Evolutionary conservation across 2,888 invertebrate species (phyloP), one percentile per base, ranked within the genome.

Genomic region (Tuberolachnus salignus): DNA sequence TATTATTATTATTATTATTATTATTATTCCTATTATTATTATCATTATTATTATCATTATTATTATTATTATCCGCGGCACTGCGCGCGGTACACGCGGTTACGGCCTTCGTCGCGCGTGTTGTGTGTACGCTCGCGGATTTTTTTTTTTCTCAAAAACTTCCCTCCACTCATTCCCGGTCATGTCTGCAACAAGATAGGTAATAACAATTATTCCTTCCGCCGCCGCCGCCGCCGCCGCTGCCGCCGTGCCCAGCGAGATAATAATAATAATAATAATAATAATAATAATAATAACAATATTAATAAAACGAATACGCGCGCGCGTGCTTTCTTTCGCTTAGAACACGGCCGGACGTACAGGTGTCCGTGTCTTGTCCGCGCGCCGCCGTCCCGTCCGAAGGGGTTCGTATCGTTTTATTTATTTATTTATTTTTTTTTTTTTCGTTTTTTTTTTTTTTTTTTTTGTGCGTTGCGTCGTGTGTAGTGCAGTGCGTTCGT

Each of bases 51-150:
- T 34, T 64, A 64, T 34, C 42, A 42, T 63, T 63, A 42, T 57
- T 53, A 53, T 53, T 53, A 53, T 53, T 64, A 64, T 34, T 34
- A 66, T 53, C 51, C 53, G 69, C 53, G 44, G 44, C 53, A 57
- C 71, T 42, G 53, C 57, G 71, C 57, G 57, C 59, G 49, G 59
- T 26, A 61, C 72, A 44, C 23, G 23, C n/a, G 3, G 11, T 0
- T 3, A 1, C 1, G 9, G 11, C 34, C 34, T 53, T 34, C 26
- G 16, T 2, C 69, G 34, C 21, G 51, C n/a, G 51, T 34, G 53
- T 16, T 16, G 13, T 19, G 26, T 51, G 49, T n/a, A 4, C 67
- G 67, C 16, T 21, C 11, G 44, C 46, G 34, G 34, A 34, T 6
- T 3, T 6, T 3, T 34, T n/a, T 34, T 34, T 34, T 34, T 34